Evolutionary conservation across 2,113 vertebrate species (phyloP).

Genomic region (Steatornis caripensis): DNA sequence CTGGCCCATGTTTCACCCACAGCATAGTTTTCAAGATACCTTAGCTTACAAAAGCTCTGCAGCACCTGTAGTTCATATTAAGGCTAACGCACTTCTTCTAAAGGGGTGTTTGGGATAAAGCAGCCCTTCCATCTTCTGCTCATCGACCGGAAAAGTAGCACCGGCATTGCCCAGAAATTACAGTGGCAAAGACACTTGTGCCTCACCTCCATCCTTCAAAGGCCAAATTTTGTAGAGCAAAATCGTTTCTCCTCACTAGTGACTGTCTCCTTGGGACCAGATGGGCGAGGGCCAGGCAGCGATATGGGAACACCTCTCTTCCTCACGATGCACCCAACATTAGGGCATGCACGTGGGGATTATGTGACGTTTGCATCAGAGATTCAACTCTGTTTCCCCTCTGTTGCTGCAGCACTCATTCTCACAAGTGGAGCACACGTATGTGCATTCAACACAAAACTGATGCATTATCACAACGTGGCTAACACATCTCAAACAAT

Average conservation of each 20-base stretch:
- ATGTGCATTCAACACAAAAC: background rate
- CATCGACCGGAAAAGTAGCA: background rate
- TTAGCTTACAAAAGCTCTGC: background rate
- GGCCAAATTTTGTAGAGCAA: background rate
- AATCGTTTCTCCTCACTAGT: background rate
- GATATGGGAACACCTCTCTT: background rate
- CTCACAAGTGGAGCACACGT: background rate
- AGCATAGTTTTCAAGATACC: background rate
- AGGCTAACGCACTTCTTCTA: background rate
- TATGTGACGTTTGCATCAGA: background rate
- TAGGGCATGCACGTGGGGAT: background rate
- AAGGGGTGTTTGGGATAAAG: background rate
- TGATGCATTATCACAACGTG: background rate
- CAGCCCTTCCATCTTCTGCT: background rate
- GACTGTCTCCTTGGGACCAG: background rate
- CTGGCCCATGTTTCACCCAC: background rate
- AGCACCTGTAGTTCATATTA: background rate
- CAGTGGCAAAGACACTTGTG: background rate
- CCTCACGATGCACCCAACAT: fast-evolving
- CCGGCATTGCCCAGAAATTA: background rate
- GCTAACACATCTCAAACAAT: background rate
- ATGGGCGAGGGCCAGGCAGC: background rate
- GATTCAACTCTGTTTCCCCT: background rate
- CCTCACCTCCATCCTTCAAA: background rate
- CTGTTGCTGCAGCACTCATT: background rate